A percentile compares a stretch with the other conserved stretches of the same genome.
phyloP scores from a whole-genome alignment of 2,113 vertebrate species.

The Octodon degus region DNA sequence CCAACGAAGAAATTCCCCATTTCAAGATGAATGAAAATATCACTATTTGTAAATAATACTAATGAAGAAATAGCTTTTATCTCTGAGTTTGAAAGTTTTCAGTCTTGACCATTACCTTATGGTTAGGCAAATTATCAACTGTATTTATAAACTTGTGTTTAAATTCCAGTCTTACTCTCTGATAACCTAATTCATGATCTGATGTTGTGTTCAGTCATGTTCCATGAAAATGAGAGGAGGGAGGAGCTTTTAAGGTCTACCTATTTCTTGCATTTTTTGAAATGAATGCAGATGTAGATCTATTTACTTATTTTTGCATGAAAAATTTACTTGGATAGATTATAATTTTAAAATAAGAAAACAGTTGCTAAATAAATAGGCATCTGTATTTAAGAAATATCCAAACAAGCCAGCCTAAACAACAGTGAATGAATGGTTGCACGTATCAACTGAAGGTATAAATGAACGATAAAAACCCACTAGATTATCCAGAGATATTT shows the following conservation, averaged over 20 bases:
- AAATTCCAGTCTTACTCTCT: not conserved
- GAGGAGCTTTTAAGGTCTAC: not conserved
- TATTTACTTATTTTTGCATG: not conserved
- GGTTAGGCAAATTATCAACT: not conserved
- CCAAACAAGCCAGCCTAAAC: conserved; percentile 28
- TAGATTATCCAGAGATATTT: not conserved
- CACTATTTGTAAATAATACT: not conserved
- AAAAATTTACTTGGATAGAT: conserved; percentile 12
- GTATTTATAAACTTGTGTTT: not conserved
- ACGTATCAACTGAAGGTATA: not conserved
- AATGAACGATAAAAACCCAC: not conserved
- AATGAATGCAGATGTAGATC: not conserved
- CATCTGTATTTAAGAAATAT: conserved; percentile 42
- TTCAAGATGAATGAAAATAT: not conserved
- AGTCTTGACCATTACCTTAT: not conserved
- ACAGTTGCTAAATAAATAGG: not conserved
- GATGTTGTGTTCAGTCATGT: not conserved
- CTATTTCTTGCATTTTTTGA: not conserved
- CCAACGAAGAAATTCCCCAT: not conserved
- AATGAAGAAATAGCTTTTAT: not conserved
- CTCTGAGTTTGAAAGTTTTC: not conserved
- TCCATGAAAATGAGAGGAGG: not conserved
- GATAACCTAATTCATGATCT: not conserved
- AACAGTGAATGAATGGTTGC: not conserved
- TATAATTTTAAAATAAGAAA: not conserved